Percentiles rank a stretch among this genome's conserved stretches.
phyloP scores from a whole-genome alignment of 2,113 vertebrate genomes.

The Prunella fulvescens region DNA sequence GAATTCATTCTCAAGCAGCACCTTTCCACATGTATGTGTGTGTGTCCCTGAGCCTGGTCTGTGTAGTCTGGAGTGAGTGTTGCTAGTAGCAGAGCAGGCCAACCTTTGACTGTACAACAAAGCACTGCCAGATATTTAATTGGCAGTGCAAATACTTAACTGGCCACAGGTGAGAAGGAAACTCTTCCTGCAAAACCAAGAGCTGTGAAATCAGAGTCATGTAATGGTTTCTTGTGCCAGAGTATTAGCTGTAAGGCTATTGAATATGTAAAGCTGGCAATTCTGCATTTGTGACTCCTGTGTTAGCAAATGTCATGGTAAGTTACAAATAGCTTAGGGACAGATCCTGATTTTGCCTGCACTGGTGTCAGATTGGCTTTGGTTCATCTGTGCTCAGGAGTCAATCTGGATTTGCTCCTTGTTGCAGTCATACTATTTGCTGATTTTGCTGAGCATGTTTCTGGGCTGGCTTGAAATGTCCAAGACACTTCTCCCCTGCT shows the following conservation, averaged over 20 bases:
- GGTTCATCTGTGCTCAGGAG: not conserved
- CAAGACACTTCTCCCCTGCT: not conserved
- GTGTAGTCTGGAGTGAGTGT: not conserved
- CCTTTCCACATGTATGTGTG: fast-evolving
- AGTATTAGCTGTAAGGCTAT: not conserved
- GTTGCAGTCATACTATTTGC: not conserved
- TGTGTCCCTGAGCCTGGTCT: not conserved
- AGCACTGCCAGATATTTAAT: not conserved
- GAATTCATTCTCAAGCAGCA: not conserved
- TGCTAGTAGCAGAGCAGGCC: not conserved
- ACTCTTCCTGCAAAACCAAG: not conserved
- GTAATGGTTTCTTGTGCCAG: not conserved
- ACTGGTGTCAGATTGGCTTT: not conserved
- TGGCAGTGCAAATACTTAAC: not conserved
- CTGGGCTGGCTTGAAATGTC: not conserved
- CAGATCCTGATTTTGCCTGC: not conserved
- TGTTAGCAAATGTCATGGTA: not conserved
- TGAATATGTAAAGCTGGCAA: not conserved
- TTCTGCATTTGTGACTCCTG: not conserved
- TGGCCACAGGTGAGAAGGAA: not conserved
- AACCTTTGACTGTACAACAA: not conserved
- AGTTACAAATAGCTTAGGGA: not conserved
- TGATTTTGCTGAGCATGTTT: not conserved
- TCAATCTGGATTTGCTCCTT: not conserved
- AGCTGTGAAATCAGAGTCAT: not conserved